Evolutionary conservation across 30 jellyfish, hydroid and myxozoan genomes (phyloP), one percentile per base, ranked within the genome.

Genomic region (Clytia hemisphaerica): DNA sequence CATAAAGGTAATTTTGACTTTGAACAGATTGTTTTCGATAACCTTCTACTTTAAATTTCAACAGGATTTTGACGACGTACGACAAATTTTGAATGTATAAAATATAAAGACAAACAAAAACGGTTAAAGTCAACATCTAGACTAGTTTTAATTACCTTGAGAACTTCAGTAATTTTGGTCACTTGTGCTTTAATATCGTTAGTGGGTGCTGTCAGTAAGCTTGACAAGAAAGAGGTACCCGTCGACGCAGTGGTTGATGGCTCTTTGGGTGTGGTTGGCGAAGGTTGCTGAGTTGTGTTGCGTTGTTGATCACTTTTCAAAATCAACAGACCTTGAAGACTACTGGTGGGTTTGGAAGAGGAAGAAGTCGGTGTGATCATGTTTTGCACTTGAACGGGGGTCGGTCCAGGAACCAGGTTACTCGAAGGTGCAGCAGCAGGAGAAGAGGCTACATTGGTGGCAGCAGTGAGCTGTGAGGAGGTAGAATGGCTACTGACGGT

Each of bases 181-280:
- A 44, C 78, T 25, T 65, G 78, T 16, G 78, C 78, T 37, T 65
- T 65, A 40, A 65, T 65, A 3, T 65, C 78, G 19, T 67, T 28
- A 4, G 78, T 68, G 24, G 78, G 71, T 33, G 78, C 2, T 22
- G 78, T 37, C 1, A 65, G 78, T 15, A 65, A 26, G 37, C 68
- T 65, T 0, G 78, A 36, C 14, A 65, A 44, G n/a, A 32, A 65
- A 9, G 78, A 65, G 19, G 37, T 48, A 6, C 44, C 45, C 68
- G 37, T 45, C 18, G 26, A 31, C 19, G 21, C 78, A 16, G 63
- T 22, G 25, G 16, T 44, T 7, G 33, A 24, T 32, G 78, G 31
- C 0, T 19, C 26, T 4, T 26, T n/a, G 24, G 78, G 71, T 25
- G 24, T 22, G 16, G 70, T 22, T 22, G 70, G 70, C 37, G 15